phyloP scores from a whole-genome alignment of 1,140 invertebrate species.

The Megalonaias nervosa region DNA sequence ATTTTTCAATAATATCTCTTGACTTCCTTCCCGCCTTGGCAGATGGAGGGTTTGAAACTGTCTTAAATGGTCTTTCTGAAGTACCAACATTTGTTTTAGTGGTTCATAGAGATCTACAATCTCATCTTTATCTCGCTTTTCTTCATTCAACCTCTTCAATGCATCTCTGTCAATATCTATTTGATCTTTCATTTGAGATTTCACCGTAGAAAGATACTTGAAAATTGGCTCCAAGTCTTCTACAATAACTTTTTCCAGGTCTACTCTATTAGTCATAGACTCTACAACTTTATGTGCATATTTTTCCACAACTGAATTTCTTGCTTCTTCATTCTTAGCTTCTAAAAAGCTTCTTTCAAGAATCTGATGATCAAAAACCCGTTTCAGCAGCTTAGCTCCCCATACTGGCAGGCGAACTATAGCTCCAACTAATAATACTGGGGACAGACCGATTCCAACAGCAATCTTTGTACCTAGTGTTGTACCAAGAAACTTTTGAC shows the following conservation, averaged over 20 bases:
- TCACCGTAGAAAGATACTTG: slow-evolving; percentile 25
- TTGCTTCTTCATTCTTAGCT: slow-evolving; percentile 2
- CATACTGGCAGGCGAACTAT: slow-evolving; percentile 36
- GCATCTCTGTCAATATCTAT: slow-evolving; percentile 20
- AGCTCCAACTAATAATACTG: slow-evolving; percentile 34
- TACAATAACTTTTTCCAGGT: slow-evolving; percentile 20
- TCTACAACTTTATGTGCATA: slow-evolving; percentile 30
- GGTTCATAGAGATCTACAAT: neutral
- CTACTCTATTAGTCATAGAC: slow-evolving; percentile 14
- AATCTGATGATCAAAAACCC: slow-evolving; percentile 20
- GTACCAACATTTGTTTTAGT: neutral
- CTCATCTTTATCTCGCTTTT: neutral
- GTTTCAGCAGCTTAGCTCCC: slow-evolving; percentile 20
- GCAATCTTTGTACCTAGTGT: slow-evolving; percentile 38
- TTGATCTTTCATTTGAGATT: slow-evolving; percentile 16
- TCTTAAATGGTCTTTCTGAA: too few species aligned
- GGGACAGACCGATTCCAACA: slow-evolving; percentile 31
- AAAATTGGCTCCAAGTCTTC: slow-evolving; percentile 25
- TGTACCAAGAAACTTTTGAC: slow-evolving; percentile 18
- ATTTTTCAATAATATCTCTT: slow-evolving; percentile 14
- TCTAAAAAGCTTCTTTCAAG: slow-evolving; percentile 20
- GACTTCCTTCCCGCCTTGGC: neutral
- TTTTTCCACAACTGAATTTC: slow-evolving; percentile 12
- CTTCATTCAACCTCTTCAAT: slow-evolving; percentile 11
- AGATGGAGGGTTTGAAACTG: too few species aligned